Evolutionary conservation across 2,113 vertebrate genomes (phyloP).

Genomic region (Tyto alba): DNA sequence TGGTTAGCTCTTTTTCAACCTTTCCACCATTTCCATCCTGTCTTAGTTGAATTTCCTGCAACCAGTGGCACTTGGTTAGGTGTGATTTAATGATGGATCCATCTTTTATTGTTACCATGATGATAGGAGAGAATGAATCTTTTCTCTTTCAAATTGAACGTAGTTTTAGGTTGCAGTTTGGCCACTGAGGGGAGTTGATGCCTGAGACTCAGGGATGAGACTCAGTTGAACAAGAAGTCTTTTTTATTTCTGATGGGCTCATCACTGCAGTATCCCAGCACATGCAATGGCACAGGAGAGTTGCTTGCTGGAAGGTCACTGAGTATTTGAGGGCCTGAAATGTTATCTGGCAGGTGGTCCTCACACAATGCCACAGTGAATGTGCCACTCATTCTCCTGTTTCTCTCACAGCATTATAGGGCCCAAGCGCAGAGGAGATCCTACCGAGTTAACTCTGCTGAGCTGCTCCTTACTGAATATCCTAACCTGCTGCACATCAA

Average conservation of each 20-base stretch:
- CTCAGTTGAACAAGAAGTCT: background rate
- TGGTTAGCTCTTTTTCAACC: background rate
- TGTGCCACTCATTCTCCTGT: too few species aligned
- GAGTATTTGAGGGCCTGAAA: background rate
- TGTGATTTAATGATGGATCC: background rate
- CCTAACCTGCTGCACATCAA: background rate
- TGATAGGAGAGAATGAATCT: background rate
- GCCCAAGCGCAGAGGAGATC: background rate
- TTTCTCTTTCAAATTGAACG: background rate
- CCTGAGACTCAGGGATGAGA: background rate
- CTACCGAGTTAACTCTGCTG: background rate
- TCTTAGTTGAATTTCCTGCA: background rate
- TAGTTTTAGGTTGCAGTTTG: background rate
- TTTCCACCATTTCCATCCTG: background rate
- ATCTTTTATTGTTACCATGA: background rate
- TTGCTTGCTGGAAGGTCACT: background rate
- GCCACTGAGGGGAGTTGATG: background rate
- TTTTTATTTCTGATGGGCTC: background rate
- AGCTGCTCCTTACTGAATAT: background rate
- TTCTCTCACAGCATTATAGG: background rate
- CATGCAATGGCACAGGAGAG: accelerated
- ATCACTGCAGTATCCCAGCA: background rate
- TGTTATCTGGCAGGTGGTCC: background rate
- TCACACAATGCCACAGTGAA: background rate
- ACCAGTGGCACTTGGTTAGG: background rate